Evolutionary conservation across 2,113 vertebrate genomes (phyloP).

Genomic region (Castor canadensis): DNA sequence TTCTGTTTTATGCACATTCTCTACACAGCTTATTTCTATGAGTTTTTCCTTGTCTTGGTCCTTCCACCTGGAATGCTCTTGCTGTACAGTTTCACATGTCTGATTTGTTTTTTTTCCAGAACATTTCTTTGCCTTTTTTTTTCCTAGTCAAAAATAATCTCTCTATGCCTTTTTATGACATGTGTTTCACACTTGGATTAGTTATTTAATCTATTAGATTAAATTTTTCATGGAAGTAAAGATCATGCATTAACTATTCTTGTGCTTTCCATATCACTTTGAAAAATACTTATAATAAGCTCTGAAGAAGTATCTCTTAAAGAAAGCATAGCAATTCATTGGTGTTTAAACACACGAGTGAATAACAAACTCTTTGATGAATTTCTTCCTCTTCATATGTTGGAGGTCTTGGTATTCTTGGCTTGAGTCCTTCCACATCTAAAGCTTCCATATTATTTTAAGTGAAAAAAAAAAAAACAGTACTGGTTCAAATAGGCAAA

Average conservation of each 20-base stretch:
- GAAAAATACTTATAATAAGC: neutral
- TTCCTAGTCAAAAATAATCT: neutral
- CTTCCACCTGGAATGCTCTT: neutral
- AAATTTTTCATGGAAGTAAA: neutral
- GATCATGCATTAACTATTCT: neutral
- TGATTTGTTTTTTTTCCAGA: neutral
- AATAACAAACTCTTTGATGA: neutral
- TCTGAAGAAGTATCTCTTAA: neutral
- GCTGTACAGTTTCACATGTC: neutral
- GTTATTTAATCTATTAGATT: neutral
- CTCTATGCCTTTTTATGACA: neutral
- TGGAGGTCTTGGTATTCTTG: constrained; percentile 27
- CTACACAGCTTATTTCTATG: neutral
- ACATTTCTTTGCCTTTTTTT: neutral
- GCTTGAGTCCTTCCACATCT: neutral
- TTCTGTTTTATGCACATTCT: neutral
- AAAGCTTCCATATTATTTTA: neutral
- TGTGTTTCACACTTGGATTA: constrained; percentile 4
- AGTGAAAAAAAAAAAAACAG: neutral
- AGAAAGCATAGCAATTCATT: neutral
- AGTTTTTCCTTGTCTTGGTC: neutral
- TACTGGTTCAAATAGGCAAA: neutral
- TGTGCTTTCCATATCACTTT: neutral
- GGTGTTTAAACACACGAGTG: neutral
- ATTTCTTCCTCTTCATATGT: neutral